These are phyloP conservation scores for Oreotragus oreotragus DNA, from an alignment of 2,113 vertebrate genomes.

Conservation along the genomic window DNA sequence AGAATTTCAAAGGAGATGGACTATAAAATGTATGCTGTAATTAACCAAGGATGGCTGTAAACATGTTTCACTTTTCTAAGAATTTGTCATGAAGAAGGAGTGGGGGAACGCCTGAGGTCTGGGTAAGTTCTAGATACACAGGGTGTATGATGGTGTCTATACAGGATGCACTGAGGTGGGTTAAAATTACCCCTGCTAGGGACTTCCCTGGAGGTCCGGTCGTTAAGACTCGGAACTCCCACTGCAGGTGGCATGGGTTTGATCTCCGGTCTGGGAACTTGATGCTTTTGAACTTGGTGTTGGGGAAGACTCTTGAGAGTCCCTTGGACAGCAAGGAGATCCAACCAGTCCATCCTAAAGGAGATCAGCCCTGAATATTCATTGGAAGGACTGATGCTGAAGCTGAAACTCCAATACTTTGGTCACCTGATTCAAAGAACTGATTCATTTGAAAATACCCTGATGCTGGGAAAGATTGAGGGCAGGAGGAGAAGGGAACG, in stretches of 20 bases:
- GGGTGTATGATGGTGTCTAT: neutral
- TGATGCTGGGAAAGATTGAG: neutral
- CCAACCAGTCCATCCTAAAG: neutral
- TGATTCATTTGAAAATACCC: neutral
- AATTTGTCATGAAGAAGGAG: neutral
- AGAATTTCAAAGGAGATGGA: constrained; percentile 37
- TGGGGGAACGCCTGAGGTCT: neutral
- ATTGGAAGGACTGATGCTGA: neutral
- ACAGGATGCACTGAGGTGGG: neutral
- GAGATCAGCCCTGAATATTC: neutral
- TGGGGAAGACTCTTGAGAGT: neutral
- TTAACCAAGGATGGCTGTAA: neutral
- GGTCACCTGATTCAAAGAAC: neutral
- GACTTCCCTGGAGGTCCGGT: neutral
- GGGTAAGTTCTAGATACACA: neutral
- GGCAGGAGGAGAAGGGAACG: neutral
- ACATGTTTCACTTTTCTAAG: constrained; percentile 33
- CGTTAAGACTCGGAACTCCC: neutral
- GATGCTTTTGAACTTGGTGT: neutral
- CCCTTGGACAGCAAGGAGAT: neutral
- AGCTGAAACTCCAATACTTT: neutral
- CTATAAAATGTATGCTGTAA: constrained; percentile 40
- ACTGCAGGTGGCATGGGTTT: neutral
- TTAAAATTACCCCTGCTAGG: neutral
- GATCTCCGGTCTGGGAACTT: neutral